Conservation (phyloP, 2,113 vertebrate species). For the Chaenocephalus aceratus region DNA sequence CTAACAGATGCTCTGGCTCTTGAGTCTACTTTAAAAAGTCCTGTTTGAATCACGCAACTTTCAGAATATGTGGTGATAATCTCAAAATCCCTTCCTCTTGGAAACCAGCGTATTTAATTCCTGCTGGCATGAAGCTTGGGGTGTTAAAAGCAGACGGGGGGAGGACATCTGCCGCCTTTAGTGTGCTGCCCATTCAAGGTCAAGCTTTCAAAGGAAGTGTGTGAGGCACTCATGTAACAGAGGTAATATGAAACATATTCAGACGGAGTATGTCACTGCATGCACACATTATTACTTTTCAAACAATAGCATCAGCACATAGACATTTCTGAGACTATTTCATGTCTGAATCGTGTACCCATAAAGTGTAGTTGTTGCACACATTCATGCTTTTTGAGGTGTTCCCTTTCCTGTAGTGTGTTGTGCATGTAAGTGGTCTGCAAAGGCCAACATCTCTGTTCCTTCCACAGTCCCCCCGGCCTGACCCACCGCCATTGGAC, state of each 20-base stretch:
- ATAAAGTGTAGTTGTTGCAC: background rate
- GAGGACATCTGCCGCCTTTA: conserved; percentile 54
- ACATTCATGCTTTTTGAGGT: too few species aligned
- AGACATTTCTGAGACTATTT: conserved; percentile 29
- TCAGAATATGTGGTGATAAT: conserved; percentile 61
- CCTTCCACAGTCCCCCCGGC: too few species aligned
- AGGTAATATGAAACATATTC: conserved; percentile 64
- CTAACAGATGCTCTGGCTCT: conserved; percentile 18
- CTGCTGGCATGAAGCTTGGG: conserved; percentile 48
- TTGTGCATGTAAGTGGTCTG: too few species aligned
- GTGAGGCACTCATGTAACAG: conserved; percentile 26
- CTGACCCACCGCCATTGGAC: too few species aligned
- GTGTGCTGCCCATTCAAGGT: conserved; percentile 51
- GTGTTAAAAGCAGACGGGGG: conserved; percentile 35
- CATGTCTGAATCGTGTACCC: background rate
- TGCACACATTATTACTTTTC: conserved; percentile 21
- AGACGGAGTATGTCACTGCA: conserved; percentile 32
- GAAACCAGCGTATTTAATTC: conserved; percentile 58
- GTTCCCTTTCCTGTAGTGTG: too few species aligned
- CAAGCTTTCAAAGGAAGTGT: conserved; percentile 35
- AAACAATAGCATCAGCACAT: conserved; percentile 35
- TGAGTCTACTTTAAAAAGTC: conserved; percentile 9
- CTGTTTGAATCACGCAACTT: conserved; percentile 35
- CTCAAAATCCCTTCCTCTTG: conserved; percentile 63
- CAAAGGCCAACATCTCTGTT: too few species aligned